Evolutionary conservation across 2,797 vertebrate genomes (phyloP), one percentile per base, ranked within the genome.

Genomic region (Sphaeramia orbicularis): DNA sequence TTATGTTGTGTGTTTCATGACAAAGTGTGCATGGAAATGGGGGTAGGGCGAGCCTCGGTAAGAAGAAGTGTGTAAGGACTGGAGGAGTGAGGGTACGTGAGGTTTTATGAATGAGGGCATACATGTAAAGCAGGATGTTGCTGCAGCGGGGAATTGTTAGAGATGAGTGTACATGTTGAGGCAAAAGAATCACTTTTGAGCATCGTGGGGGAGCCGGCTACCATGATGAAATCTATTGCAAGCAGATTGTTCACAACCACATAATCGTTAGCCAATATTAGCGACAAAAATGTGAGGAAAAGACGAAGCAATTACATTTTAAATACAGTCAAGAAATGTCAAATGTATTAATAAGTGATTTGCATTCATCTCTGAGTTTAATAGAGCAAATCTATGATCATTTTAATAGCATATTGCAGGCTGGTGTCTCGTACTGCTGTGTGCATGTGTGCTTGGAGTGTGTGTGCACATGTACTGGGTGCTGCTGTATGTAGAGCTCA

Each of bases 401-500:
- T 35, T 54, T 52, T 42, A 36, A 41, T 30, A 27, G 36, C 30
- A n/a, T n/a, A 59, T n/a, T 5, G 35, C 3, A 64, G 44, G 40
- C 32, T 14, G 51, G 37, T 41, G 32, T 16, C 24, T 65, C 38
- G 24, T 12, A 49, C 42, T 41, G 43, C 37, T 35, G 32, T 24
- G 24, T 48, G 30, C 6, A 4, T 54, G 50, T 62, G 32, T n/a
- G 50, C 49, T 27, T 11, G 12, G 35, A 49, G 47, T 36, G 38
- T 35, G 65, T 67, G 56, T 64, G 51, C 4, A 11, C 35, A 56
- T 12, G 18, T 27, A 19, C 45, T 78, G 78, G 77, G 86, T 84
- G 85, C 72, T 80, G 71, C 76, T 80, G 75, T 80, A 86, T 86
- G 68, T 88, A 77, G 83, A 86, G 76, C 86, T 89, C 79, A 47